Conservation (phyloP, 2,797 vertebrate genomes). For the Semaprochilodus insignis region DNA sequence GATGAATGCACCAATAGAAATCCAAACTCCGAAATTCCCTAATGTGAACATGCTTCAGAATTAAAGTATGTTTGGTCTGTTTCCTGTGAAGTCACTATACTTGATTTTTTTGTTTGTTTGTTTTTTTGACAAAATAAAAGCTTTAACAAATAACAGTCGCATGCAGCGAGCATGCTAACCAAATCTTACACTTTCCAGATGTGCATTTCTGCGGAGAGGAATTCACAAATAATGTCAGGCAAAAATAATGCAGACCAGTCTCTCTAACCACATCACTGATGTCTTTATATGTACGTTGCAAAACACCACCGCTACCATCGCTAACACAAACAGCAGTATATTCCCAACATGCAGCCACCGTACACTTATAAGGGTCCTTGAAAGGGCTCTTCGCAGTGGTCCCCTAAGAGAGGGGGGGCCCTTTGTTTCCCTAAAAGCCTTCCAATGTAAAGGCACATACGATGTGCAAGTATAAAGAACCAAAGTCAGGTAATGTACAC, state of each 20-base stretch:
- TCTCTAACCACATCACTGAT: not conserved
- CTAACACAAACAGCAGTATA: not conserved
- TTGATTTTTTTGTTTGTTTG: too few species aligned
- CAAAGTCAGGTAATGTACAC: too few species aligned
- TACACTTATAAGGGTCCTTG: too few species aligned
- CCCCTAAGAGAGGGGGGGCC: too few species aligned
- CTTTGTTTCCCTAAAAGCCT: not conserved
- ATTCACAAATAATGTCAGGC: not conserved
- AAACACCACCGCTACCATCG: not conserved
- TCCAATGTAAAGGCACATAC: not conserved
- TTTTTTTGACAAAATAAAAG: not conserved
- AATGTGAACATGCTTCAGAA: too few species aligned
- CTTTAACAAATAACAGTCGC: not conserved
- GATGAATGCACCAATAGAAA: too few species aligned
- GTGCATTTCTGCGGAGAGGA: not conserved
- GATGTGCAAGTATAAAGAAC: too few species aligned
- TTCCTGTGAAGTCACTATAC: too few species aligned
- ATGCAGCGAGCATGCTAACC: not conserved
- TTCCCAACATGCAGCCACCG: not conserved
- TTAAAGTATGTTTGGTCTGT: too few species aligned
- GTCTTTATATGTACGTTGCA: too few species aligned
- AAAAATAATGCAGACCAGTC: not conserved
- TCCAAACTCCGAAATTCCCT: too few species aligned
- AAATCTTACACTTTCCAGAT: not conserved
- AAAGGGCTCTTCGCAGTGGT: too few species aligned